These are phyloP conservation scores for Callospermophilus lateralis DNA, from an alignment of 2,113 vertebrate species.

Conservation along the genomic window DNA sequence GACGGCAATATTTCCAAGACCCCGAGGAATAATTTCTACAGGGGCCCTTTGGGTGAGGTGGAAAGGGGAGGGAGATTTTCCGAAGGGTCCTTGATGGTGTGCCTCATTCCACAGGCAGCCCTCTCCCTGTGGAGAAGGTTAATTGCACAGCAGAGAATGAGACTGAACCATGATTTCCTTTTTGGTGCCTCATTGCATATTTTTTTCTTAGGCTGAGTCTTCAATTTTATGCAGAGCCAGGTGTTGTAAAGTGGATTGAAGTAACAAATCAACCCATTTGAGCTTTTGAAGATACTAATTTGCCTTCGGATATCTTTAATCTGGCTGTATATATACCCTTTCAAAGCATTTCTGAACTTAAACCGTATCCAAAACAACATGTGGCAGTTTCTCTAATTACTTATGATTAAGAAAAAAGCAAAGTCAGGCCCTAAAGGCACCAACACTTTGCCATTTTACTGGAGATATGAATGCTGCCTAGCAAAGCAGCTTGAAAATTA, in stretches of 20 bases:
- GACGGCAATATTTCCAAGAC: neutral
- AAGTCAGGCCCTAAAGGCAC: constrained; percentile 71
- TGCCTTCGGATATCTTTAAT: constrained; percentile 75
- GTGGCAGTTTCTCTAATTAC: constrained; percentile 81
- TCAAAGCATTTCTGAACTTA: constrained; percentile 75
- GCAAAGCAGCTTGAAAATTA: constrained; percentile 65
- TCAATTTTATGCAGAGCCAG: constrained; percentile 72
- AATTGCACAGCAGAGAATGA: constrained; percentile 50
- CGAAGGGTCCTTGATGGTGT: neutral
- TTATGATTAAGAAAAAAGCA: constrained; percentile 78
- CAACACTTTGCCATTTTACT: constrained; percentile 53
- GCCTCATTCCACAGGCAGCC: neutral
- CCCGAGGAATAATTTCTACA: neutral
- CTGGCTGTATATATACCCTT: constrained; percentile 37
- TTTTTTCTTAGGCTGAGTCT: constrained; percentile 65
- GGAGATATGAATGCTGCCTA: constrained; percentile 53
- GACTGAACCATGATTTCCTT: constrained; percentile 43
- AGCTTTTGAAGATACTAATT: constrained; percentile 77
- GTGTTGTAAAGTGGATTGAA: constrained; percentile 62
- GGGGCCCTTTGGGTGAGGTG: neutral
- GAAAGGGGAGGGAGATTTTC: neutral
- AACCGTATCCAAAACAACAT: constrained; percentile 76
- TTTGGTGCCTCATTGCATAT: constrained; percentile 48
- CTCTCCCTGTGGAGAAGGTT: constrained; percentile 45
- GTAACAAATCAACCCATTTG: constrained; percentile 83